Base-by-base conservation (phyloP, 2,888 invertebrate genomes). In the Coenonympha arcania region DNA sequence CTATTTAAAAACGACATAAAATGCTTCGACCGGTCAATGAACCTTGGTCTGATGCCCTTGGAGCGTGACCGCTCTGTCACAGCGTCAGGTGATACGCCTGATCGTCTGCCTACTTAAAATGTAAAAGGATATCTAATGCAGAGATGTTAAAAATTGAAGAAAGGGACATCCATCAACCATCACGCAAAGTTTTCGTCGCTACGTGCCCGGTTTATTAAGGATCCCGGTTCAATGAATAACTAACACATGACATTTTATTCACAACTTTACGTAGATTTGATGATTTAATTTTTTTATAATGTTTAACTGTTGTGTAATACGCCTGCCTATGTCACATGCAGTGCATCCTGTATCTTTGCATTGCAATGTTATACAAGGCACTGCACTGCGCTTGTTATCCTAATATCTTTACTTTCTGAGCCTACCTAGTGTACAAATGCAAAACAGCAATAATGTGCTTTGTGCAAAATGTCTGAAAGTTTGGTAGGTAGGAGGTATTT, bases 131-230 rank as follows among this genome's bases (percentile, higher is more conserved):
- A 39, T 39, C 39, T 24, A 39, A 39, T 39, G 8, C 24, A 24
- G 22, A 22, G 39, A 41, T 30, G 6, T 41, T 41, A n/a, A 18
- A 41, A 28, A 41, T 30, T 28, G 9, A 41, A 28, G 19, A 18
- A 30, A 11, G 28, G 24, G 30, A 57, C 62, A 63, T 67, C 71
- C 75, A 70, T 48, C 45, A 33, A 37, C 42, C 48, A 26, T 67
- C 72, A 74, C 70, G 77, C 73, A 50, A 66, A 66, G 76, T 76
- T 81, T 78, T 72, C 65, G 63, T 16, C 22, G 11, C 18, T 33
- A 15, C 34, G 26, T 33, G 41, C 11, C 45, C 50, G 39, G 37
- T 24, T 22, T 9, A 26, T 11, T 44, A 24, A 44, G 24, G 34
- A 20, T 13, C 24, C 34, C n/a, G 24, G 18, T 34, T 3, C 44